Evolutionary conservation across 2,888 invertebrate species (phyloP).

Genomic region (Ectemnius cavifrons): DNA sequence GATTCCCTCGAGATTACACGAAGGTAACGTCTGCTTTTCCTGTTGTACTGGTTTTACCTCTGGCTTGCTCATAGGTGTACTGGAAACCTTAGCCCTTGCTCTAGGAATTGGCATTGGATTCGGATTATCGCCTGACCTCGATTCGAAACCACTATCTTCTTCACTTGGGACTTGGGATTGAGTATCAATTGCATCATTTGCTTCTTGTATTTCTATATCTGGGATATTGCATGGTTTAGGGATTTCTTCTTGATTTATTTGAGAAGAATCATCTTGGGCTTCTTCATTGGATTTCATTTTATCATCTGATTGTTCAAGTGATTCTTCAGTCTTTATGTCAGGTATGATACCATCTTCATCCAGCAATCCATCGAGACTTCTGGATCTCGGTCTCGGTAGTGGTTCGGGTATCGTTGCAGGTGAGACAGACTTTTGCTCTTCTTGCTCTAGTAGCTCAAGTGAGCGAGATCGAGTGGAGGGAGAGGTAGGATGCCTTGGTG

Average conservation of each 20-base stretch:
- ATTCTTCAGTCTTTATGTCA: slow-evolving; percentile 50
- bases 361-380: slow-evolving; percentile 83
- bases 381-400: slow-evolving; percentile 80
- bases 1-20: slow-evolving; percentile 8
- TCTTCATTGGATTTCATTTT: background rate
- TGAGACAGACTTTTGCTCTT: slow-evolving; percentile 55
- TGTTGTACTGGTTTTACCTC: background rate
- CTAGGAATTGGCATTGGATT: slow-evolving; percentile 45
- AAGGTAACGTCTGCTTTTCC: slow-evolving; percentile 12
- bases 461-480: slow-evolving; percentile 69
- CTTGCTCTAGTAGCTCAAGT: slow-evolving; percentile 64
- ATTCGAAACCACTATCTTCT: background rate
- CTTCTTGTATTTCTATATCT: background rate
- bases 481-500: slow-evolving; percentile 75
- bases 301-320: slow-evolving; percentile 8
- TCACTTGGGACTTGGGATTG: slow-evolving; percentile 1
- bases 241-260: background rate
- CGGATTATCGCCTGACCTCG: slow-evolving; percentile 11
- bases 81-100: slow-evolving; percentile 21
- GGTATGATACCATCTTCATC: slow-evolving; percentile 74
- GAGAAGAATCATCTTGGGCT: background rate
- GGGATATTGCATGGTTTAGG: background rate
- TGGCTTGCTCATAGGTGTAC: slow-evolving; percentile 21
- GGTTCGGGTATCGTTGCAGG: slow-evolving; percentile 61
- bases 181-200: background rate